phyloP scores from a whole-genome alignment of 2,888 invertebrate species.

The Mythimna pallens region DNA sequence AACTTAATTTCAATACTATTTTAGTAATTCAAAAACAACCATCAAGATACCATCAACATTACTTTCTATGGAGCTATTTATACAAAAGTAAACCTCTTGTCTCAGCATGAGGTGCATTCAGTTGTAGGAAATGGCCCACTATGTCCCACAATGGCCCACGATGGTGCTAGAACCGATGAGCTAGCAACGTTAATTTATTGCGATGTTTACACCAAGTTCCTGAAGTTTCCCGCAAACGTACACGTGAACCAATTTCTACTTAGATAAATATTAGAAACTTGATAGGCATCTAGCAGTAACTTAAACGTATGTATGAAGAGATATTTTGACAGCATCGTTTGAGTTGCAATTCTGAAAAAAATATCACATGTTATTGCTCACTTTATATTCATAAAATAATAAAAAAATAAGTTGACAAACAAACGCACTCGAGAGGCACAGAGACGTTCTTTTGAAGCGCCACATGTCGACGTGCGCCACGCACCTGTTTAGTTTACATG shows the following conservation, averaged over 20 bases:
- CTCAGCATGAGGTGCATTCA: slow-evolving; percentile 60
- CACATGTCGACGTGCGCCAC: slow-evolving; percentile 68
- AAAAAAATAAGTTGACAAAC: slow-evolving; percentile 54
- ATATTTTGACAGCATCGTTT: slow-evolving; percentile 3
- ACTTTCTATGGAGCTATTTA: neutral
- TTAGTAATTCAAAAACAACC: slow-evolving; percentile 3
- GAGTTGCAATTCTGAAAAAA: slow-evolving; percentile 12
- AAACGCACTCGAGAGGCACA: slow-evolving; percentile 55
- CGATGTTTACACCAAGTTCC: slow-evolving; percentile 59
- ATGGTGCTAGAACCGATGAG: slow-evolving; percentile 42
- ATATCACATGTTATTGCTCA: neutral
- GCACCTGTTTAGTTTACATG: slow-evolving; percentile 82
- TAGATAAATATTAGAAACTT: slow-evolving; percentile 39
- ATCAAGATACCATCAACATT: slow-evolving; percentile 15
- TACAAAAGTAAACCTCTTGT: slow-evolving; percentile 15
- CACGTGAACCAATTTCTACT: slow-evolving; percentile 31
- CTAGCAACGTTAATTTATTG: slow-evolving; percentile 56
- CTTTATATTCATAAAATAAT: slow-evolving; percentile 50
- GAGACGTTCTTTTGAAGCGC: slow-evolving; percentile 69
- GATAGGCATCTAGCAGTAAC: slow-evolving; percentile 1
- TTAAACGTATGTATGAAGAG: neutral
- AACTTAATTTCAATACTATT: neutral
- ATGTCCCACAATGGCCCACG: slow-evolving; percentile 48
- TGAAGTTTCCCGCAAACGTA: slow-evolving; percentile 36
- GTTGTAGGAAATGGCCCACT: slow-evolving; percentile 49